Evolutionary conservation across 2,888 invertebrate genomes (phyloP).

Genomic region (Boloria selene): DNA sequence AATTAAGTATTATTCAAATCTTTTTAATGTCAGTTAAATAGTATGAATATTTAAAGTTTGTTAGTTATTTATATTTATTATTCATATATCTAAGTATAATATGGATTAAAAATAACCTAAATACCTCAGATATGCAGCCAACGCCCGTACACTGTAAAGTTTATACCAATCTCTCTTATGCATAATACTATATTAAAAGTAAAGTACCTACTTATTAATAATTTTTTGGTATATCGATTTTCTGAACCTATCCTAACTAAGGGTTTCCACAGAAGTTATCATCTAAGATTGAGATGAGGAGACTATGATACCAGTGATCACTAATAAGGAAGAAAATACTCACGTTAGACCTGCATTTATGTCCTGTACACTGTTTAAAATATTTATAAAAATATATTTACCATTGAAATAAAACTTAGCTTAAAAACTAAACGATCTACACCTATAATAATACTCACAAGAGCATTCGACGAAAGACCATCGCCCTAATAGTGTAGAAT

Average conservation of each 20-base stretch:
- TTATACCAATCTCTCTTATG: not conserved
- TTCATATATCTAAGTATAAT: too few relatives aligned
- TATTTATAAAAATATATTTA: not conserved
- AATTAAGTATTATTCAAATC: too few relatives aligned
- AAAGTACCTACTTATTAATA: not conserved
- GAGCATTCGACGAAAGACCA: conserved; percentile 44
- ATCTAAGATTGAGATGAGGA: too few relatives aligned
- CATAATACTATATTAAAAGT: not conserved
- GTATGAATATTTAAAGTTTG: too few relatives aligned
- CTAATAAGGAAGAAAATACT: conserved; percentile 38
- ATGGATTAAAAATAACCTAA: not conserved
- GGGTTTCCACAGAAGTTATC: too few relatives aligned
- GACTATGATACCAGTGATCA: not conserved
- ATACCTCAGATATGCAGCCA: conserved; percentile 28
- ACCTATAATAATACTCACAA: conserved; percentile 43
- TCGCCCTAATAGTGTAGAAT: conserved; percentile 40
- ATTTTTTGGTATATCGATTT: too few relatives aligned
- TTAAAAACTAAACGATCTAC: not conserved
- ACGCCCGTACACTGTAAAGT: conserved; percentile 32
- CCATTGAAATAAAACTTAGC: conserved; percentile 2
- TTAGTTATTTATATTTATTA: too few relatives aligned
- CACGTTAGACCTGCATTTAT: conserved; percentile 54
- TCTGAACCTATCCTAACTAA: too few relatives aligned
- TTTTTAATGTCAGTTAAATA: too few relatives aligned
- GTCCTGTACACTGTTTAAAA: conserved; percentile 43